Conservation (phyloP, 2,113 vertebrate genomes). For the Piaya cayana region DNA sequence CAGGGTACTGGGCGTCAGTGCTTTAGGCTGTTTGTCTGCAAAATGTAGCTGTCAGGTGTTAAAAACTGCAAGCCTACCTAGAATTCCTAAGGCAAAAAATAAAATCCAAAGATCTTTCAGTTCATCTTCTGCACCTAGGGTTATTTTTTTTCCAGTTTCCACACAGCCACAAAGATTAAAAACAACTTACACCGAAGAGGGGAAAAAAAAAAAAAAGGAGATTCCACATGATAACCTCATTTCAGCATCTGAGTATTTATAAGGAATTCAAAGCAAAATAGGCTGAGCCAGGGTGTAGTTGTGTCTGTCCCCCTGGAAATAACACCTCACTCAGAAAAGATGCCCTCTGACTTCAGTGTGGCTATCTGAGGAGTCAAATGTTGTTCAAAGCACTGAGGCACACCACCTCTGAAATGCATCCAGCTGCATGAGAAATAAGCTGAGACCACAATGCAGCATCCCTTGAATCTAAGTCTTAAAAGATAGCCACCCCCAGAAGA, state of each 20-base stretch:
- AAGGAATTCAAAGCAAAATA: conserved; percentile 36
- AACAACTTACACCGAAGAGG: neutral
- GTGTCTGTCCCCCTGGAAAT: neutral
- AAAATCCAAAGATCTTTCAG: conserved; percentile 35
- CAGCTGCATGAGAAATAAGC: conserved; percentile 2
- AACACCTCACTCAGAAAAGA: neutral
- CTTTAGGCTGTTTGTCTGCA: conserved; percentile 9
- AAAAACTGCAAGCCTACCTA: neutral
- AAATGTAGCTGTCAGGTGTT: conserved; percentile 2
- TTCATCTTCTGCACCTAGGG: conserved; percentile 13
- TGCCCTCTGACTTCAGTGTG: neutral
- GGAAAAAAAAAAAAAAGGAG: neutral
- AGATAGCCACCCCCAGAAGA: neutral
- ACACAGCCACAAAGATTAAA: conserved; percentile 11
- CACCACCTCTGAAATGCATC: neutral
- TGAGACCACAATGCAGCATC: neutral
- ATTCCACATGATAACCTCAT: conserved; percentile 20
- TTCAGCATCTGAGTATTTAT: conserved; percentile 4
- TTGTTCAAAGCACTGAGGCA: neutral
- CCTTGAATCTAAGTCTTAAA: neutral
- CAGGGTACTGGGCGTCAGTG: neutral
- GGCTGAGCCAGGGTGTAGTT: neutral
- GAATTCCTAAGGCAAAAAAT: conserved; percentile 15
- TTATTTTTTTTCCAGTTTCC: conserved; percentile 1
- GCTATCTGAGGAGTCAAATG: neutral